phyloP scores from a whole-genome alignment of 2,888 invertebrate species.

The Acanthoscelides obtectus region DNA sequence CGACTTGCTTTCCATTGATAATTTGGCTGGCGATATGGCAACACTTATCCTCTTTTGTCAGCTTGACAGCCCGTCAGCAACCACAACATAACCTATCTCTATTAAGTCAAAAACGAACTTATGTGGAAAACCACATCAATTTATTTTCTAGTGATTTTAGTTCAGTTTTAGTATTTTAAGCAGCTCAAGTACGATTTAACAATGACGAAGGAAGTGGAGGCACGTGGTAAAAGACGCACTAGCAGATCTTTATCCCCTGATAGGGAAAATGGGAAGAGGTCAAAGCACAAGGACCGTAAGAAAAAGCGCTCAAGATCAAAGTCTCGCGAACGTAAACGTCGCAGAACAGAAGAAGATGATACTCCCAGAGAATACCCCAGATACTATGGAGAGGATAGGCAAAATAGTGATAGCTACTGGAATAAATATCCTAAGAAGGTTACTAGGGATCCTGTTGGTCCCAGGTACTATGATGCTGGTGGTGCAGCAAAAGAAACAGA shows the following conservation, averaged over 20 bases:
- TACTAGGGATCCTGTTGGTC: constrained; percentile 31
- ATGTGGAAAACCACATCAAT: background rate
- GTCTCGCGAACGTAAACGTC: background rate
- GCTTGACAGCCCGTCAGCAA: no score
- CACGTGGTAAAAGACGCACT: background rate
- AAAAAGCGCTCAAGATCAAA: background rate
- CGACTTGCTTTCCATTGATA: no score
- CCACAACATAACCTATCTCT: no score
- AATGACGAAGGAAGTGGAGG: background rate
- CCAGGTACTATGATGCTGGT: constrained; percentile 35
- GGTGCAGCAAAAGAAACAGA: constrained; percentile 3
- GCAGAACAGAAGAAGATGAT: background rate
- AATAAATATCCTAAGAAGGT: constrained; percentile 43
- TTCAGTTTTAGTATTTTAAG: background rate
- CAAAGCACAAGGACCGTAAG: background rate
- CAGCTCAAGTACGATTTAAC: background rate
- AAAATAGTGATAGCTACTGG: constrained; percentile 43
- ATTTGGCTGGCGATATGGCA: no score
- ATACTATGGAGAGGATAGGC: constrained; percentile 42
- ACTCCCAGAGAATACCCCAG: constrained; percentile 20
- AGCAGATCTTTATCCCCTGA: background rate
- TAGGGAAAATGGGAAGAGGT: background rate
- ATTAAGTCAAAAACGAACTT: no score
- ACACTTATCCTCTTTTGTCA: no score
- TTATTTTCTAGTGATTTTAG: background rate